These are phyloP conservation scores for Caprella mutica DNA, from an alignment of 2,888 invertebrate species.

Conservation along the genomic window DNA sequence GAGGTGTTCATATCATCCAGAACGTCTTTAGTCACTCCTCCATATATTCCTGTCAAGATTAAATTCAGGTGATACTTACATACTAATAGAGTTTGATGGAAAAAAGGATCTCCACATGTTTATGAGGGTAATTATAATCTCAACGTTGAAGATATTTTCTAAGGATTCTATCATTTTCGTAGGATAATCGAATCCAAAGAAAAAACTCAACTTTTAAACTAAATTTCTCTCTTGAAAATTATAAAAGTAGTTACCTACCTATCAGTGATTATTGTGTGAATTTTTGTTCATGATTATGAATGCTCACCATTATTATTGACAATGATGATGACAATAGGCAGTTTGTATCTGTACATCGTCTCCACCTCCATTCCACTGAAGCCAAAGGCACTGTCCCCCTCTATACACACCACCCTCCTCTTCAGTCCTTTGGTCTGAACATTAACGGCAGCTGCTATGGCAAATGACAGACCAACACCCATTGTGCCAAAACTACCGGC, in stretches of 20 bases:
- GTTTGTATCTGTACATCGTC: constrained; percentile 84
- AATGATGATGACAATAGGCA: constrained; percentile 79
- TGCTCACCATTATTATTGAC: constrained; percentile 77
- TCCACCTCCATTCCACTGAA: constrained; percentile 98
- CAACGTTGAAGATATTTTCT: too few species aligned
- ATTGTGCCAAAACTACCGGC: constrained; percentile 96
- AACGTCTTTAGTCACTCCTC: constrained; percentile 66
- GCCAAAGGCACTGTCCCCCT: constrained; percentile 95
- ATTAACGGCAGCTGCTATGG: constrained; percentile 80
- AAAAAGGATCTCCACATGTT: too few species aligned
- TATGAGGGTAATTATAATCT: too few species aligned
- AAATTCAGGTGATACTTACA: neutral
- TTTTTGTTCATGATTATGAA: neutral
- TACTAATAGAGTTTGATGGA: too few species aligned
- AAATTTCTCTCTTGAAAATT: neutral
- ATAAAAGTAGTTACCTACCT: neutral
- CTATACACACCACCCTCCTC: constrained; percentile 80
- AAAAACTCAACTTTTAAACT: neutral
- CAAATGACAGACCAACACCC: constrained; percentile 89
- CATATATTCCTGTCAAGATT: constrained; percentile 52
- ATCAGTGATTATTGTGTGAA: neutral
- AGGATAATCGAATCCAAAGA: neutral
- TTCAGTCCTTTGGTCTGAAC: constrained; percentile 67
- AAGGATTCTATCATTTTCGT: too few species aligned
- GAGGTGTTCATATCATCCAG: constrained; percentile 55